phyloP scores from a whole-genome alignment of 2,797 vertebrate genomes.

The Anguilla megastoma region DNA sequence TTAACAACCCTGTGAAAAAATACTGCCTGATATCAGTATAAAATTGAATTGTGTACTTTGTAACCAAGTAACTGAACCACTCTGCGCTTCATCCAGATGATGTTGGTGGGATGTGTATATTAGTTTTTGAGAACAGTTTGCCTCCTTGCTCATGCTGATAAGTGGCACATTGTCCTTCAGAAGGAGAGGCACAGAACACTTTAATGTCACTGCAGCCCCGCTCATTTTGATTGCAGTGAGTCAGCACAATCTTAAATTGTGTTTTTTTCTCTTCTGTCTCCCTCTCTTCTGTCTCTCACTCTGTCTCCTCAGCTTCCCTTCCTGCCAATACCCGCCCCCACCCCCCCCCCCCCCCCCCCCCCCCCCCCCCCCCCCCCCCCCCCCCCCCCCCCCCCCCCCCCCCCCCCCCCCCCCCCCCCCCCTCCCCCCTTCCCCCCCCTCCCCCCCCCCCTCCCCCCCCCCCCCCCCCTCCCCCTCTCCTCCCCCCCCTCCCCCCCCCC shows the following conservation, averaged over 20 bases:
- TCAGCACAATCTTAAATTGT: slow-evolving; percentile 62
- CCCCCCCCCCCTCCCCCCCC: too few species aligned
- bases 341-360: not conserved
- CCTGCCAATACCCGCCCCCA: slow-evolving; percentile 10
- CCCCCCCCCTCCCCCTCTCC: slow-evolving; percentile 32
- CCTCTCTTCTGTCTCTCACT: slow-evolving; percentile 24
- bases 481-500: not conserved
- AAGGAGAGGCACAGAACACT: slow-evolving; percentile 55
- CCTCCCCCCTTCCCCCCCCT: too few species aligned
- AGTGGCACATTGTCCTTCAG: slow-evolving; percentile 60
- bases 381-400: not conserved
- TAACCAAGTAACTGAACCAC: not conserved
- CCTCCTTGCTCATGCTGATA: slow-evolving; percentile 43
- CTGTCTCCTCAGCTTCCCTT: slow-evolving; percentile 26
- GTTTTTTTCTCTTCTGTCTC: slow-evolving; percentile 45
- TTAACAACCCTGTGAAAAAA: not conserved
- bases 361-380: too few species aligned
- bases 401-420: not conserved
- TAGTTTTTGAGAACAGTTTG: not conserved
- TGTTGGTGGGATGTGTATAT: not conserved
- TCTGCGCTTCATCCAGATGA: not conserved
- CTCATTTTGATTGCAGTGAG: slow-evolving; percentile 64
- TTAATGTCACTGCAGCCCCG: slow-evolving; percentile 50
- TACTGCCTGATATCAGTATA: not conserved
- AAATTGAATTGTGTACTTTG: slow-evolving; percentile 13